Conservation (phyloP, 2,113 vertebrate genomes). For the Mustelus asterias region DNA sequence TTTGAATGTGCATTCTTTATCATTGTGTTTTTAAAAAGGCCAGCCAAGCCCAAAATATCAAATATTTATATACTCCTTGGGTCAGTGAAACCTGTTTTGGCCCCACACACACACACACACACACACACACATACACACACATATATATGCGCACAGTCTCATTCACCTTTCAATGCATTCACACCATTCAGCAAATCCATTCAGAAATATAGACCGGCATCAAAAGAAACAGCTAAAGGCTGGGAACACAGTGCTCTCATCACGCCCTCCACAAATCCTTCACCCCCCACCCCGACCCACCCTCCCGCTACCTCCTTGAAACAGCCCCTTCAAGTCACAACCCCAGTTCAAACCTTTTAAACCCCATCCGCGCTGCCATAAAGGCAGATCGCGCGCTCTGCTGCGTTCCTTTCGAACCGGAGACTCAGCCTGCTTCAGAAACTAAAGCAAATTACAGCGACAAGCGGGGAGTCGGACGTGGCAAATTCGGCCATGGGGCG, state of each 20-base stretch:
- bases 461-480: not conserved
- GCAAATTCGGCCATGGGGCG: not conserved
- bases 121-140: not conserved
- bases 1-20: conserved; percentile 14
- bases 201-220: not conserved
- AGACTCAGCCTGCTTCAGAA: not conserved
- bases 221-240: not conserved
- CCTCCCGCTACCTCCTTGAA: not conserved
- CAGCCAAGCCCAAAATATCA: conserved; percentile 28
- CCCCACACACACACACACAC: not conserved
- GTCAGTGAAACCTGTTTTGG: not conserved
- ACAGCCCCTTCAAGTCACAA: not conserved
- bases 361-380: not conserved
- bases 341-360: not conserved
- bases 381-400: not conserved
- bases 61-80: conserved; percentile 24
- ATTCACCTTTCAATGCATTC: not conserved
- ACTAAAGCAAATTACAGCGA: not conserved
- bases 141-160: not conserved
- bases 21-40: conserved; percentile 20
- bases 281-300: not conserved
- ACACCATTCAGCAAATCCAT: not conserved
- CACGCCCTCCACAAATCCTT: not conserved
- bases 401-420: not conserved
- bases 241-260: not conserved